Conservation (phyloP, 2,888 invertebrate species). For the Caenorhabditis sulstoni region DNA sequence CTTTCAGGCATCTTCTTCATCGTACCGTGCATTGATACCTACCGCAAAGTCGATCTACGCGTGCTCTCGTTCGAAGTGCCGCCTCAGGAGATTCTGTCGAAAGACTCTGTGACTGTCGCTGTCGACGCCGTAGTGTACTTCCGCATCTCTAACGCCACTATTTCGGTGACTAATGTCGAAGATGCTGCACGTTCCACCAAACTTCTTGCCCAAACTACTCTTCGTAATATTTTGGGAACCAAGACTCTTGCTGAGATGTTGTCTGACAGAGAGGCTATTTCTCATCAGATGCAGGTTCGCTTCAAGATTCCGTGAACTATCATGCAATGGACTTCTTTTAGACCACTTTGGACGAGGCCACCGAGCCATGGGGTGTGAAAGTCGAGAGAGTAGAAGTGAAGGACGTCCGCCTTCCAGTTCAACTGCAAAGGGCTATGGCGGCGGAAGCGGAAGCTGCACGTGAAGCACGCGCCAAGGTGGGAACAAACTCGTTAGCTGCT, state of each 20-base stretch:
- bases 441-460: constrained; percentile 95
- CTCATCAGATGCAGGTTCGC: constrained; percentile 81
- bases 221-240: constrained; percentile 83
- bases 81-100: constrained; percentile 87
- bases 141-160: constrained; percentile 93
- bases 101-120: constrained; percentile 97
- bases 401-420: constrained; percentile 92
- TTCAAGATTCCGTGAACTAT: not conserved
- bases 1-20: constrained; percentile 83
- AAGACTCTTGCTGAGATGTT: constrained; percentile 96
- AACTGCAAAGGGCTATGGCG: constrained; percentile 94
- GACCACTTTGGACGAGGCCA: constrained; percentile 82
- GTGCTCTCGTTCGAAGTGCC: constrained; percentile 97
- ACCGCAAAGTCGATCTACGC: constrained; percentile 89
- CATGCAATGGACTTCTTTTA: constrained; percentile 41
- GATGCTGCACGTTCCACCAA: constrained; percentile 81
- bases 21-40: constrained; percentile 84
- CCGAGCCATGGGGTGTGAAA: constrained; percentile 83
- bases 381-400: constrained; percentile 81
- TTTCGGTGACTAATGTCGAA: constrained; percentile 85
- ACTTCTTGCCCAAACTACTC: constrained; percentile 82
- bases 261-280: constrained; percentile 94
- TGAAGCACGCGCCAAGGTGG: constrained; percentile 85
- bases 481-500: no score
- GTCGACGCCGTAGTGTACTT: constrained; percentile 89